phyloP scores from a whole-genome alignment of 2,113 vertebrate genomes.

The Speoplatyrhinus poulsoni region DNA sequence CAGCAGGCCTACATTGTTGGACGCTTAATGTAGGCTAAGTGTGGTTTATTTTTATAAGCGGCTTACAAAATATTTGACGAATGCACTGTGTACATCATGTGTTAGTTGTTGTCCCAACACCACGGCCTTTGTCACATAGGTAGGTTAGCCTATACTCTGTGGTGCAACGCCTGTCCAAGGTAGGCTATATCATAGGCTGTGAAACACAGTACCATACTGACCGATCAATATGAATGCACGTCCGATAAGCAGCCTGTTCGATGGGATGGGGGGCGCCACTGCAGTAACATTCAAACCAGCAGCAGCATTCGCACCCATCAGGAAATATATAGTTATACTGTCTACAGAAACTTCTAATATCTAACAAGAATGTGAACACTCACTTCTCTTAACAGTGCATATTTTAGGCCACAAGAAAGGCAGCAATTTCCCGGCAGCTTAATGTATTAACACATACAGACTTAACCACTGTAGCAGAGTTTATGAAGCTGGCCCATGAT shows the following conservation, averaged over 20 bases:
- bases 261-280: constrained; percentile 12
- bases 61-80: constrained; percentile 13
- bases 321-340: no score
- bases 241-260: constrained; percentile 18
- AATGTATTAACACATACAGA: no score
- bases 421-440: no score
- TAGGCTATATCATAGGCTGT: neutral
- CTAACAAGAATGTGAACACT: neutral
- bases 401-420: no score
- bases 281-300: neutral
- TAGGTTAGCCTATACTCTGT: neutral
- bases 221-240: constrained; percentile 28
- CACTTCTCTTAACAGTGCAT: no score
- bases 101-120: constrained; percentile 31
- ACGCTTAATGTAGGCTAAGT: no score
- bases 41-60: constrained; percentile 21
- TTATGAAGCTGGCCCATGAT: neutral
- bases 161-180: constrained; percentile 3
- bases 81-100: constrained; percentile 25
- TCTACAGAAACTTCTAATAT: no score
- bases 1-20: no score
- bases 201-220: neutral
- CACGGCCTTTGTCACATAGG: constrained; percentile 22
- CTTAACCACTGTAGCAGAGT: neutral
- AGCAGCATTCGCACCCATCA: neutral